Conservation (phyloP, 2,888 invertebrate genomes). For the Nomada lathburiana region DNA sequence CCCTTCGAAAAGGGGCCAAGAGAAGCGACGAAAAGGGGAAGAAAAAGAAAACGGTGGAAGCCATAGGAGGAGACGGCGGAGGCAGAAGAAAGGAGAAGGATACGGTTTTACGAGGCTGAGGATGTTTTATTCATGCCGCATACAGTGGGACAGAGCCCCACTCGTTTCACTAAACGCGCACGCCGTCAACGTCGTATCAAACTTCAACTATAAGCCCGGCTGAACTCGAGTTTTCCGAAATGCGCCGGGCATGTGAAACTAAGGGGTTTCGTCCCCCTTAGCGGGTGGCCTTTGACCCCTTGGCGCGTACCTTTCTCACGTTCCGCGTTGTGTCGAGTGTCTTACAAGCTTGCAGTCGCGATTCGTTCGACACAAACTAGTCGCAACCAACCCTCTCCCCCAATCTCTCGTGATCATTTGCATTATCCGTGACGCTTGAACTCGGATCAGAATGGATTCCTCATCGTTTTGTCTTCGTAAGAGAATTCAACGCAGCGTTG, state of each 20-base stretch:
- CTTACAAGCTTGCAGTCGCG: slow-evolving; percentile 40
- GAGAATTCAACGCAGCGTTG: background rate
- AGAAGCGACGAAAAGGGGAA: slow-evolving; percentile 29
- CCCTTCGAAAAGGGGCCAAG: slow-evolving; percentile 38
- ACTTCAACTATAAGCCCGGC: slow-evolving; percentile 74
- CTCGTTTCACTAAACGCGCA: slow-evolving; percentile 74
- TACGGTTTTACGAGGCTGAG: slow-evolving; percentile 71
- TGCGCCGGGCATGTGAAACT: slow-evolving; percentile 72
- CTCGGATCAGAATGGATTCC: background rate
- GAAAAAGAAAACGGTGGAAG: slow-evolving; percentile 46
- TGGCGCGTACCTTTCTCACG: slow-evolving; percentile 69
- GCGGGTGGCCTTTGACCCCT: slow-evolving; percentile 53
- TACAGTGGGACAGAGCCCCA: slow-evolving; percentile 51
- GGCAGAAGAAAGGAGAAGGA: slow-evolving; percentile 56
- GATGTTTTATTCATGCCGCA: slow-evolving; percentile 74
- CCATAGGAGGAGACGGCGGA: slow-evolving; percentile 30
- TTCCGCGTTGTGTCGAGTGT: slow-evolving; percentile 47
- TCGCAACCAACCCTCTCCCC: background rate
- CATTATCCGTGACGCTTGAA: slow-evolving; percentile 20
- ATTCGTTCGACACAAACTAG: slow-evolving; percentile 34
- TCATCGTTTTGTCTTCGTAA: background rate
- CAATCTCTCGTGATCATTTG: slow-evolving; percentile 29
- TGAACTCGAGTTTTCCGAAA: slow-evolving; percentile 73
- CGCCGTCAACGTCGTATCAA: slow-evolving; percentile 75
- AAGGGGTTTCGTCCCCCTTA: slow-evolving; percentile 54